Percentiles rank a stretch among this genome's conserved stretches.
Evolutionary conservation across 2,888 invertebrate genomes (phyloP).

Genomic region (Salpingus planirostris): DNA sequence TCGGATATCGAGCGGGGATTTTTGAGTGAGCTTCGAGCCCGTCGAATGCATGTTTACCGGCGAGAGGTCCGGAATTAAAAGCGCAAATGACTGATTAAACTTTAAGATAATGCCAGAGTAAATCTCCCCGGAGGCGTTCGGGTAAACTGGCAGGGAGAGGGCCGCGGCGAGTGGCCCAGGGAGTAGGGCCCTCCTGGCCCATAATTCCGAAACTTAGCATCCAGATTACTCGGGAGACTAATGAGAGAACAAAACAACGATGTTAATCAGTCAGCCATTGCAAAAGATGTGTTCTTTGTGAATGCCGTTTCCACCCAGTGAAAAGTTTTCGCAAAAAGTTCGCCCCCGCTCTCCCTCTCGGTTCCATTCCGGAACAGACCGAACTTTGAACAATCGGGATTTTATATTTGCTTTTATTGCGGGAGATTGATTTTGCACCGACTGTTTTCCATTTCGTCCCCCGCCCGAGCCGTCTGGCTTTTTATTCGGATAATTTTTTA

Average conservation of each 20-base stretch:
- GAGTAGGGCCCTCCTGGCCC: constrained; percentile 20
- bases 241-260: constrained; percentile 29
- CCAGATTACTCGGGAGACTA: constrained; percentile 24
- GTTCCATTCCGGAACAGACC: constrained; percentile 10
- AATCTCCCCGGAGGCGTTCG: constrained; percentile 20
- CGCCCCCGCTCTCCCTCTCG: constrained; percentile 7
- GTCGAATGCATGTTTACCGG: too few species aligned
- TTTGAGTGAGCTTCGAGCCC: too few species aligned
- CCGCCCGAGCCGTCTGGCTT: constrained; percentile 4
- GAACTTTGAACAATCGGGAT: constrained; percentile 18
- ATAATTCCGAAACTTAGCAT: constrained; percentile 34
- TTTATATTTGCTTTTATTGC: constrained; percentile 21
- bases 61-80: constrained; percentile 29
- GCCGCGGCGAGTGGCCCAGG: constrained; percentile 13
- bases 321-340: constrained; percentile 18
- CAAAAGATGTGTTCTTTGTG: constrained; percentile 26
- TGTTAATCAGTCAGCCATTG: constrained; percentile 34
- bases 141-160: constrained; percentile 12
- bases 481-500: constrained; percentile 22
- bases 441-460: constrained; percentile 20
- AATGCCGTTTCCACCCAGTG: constrained; percentile 16
- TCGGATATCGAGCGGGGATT: too few species aligned
- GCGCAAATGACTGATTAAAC: constrained; percentile 32
- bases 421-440: constrained; percentile 20
- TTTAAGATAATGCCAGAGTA: constrained; percentile 27